phyloP scores from a whole-genome alignment of 2,888 invertebrate genomes.

The Pterobdella sp. region DNA sequence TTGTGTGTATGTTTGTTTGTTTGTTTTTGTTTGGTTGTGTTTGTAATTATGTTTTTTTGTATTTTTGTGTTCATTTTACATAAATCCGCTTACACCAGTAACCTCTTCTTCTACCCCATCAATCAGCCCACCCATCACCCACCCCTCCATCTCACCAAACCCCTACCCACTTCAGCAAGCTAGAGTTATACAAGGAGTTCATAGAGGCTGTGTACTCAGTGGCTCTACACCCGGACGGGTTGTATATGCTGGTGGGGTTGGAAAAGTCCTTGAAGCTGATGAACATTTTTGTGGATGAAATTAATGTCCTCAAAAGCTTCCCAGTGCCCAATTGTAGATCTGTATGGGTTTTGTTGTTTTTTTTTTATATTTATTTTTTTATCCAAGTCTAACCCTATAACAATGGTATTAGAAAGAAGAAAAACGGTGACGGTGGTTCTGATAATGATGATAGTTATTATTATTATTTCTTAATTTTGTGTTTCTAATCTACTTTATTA shows the following conservation, averaged over 20 bases:
- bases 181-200: conserved; percentile 71
- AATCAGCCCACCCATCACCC: neutral
- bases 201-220: conserved; percentile 70
- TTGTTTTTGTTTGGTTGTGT: no score
- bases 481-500: neutral
- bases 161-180: conserved; percentile 43
- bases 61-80: neutral
- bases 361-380: no score
- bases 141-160: neutral
- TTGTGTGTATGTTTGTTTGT: neutral
- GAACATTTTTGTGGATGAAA: conserved; percentile 78
- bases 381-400: no score
- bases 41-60: neutral
- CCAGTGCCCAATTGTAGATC: conserved; percentile 65
- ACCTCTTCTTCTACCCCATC: neutral
- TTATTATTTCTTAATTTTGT: no score
- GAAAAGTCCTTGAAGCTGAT: conserved; percentile 80
- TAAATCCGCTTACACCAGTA: neutral
- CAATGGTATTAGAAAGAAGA: no score
- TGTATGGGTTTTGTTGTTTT: neutral
- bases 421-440: no score
- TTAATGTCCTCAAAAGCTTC: conserved; percentile 64
- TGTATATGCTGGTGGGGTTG: conserved; percentile 80
- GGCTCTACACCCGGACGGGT: conserved; percentile 68
- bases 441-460: no score